Evolutionary conservation across 2,888 invertebrate genomes (phyloP).

Genomic region (Notodonta ziczac): DNA sequence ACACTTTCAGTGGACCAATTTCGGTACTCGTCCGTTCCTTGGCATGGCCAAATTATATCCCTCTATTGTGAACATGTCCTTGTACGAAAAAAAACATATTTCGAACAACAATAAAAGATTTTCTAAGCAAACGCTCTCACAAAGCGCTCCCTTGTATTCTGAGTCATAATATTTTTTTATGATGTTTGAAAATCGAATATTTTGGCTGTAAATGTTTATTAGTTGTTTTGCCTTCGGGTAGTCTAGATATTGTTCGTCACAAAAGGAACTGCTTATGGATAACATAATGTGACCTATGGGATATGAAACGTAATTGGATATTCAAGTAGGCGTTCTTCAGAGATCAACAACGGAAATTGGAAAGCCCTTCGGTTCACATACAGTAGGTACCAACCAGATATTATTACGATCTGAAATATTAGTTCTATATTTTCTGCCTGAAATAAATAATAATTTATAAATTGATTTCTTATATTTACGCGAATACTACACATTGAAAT

Average conservation of each 20-base stretch:
- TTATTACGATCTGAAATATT: neutral
- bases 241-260: neutral
- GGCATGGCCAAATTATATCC: conserved; percentile 26
- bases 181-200: neutral
- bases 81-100: conserved; percentile 30
- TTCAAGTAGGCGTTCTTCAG: neutral
- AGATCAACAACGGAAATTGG: neutral
- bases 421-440: no score
- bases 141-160: conserved; percentile 13
- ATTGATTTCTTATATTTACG: no score
- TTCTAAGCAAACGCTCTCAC: conserved; percentile 20
- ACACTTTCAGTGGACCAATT: conserved; percentile 22
- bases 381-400: neutral
- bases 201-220: neutral
- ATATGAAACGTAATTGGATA: neutral
- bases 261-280: neutral
- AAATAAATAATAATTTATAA: no score
- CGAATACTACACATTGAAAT: no score
- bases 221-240: neutral
- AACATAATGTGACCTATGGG: neutral
- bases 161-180: neutral
- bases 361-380: neutral
- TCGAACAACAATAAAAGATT: conserved; percentile 24
- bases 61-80: conserved; percentile 26
- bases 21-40: conserved; percentile 18